Evolutionary conservation across 2,888 invertebrate species (phyloP).

Genomic region (Apocheima hispidaria): DNA sequence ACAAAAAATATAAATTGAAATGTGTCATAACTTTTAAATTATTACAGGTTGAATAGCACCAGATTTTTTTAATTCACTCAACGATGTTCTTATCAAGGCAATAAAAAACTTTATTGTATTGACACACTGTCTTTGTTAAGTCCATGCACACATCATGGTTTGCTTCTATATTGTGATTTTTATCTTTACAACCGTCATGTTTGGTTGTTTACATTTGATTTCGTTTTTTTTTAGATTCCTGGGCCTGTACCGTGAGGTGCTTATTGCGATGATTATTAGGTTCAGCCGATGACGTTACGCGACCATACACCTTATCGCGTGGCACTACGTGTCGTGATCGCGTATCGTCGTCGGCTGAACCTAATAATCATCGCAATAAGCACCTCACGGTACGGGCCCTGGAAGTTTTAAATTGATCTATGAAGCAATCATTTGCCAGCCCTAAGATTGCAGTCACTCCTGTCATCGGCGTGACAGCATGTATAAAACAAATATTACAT

Average conservation of each 20-base stretch:
- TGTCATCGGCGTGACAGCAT: background rate
- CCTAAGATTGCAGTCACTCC: constrained; percentile 1
- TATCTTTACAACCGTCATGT: background rate
- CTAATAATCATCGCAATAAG: no score
- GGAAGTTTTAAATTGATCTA: background rate
- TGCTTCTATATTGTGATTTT: background rate
- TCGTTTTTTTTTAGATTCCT: background rate
- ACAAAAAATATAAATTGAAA: background rate
- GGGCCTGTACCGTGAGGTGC: no score
- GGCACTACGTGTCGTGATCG: no score
- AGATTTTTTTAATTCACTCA: background rate
- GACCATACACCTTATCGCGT: no score
- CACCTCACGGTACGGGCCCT: no score
- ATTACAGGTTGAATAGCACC: background rate
- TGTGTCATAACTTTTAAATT: background rate
- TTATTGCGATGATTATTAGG: no score
- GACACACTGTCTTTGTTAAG: background rate
- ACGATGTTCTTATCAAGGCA: constrained; percentile 2
- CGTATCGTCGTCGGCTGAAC: no score
- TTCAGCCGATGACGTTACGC: no score
- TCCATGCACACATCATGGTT: background rate
- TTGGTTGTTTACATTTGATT: background rate
- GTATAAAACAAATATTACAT: constrained; percentile 6
- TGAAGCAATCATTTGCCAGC: background rate
- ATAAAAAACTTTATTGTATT: constrained; percentile 10